phyloP scores from a whole-genome alignment of 2,888 invertebrate genomes.

The Dolichopus griseipennis region DNA sequence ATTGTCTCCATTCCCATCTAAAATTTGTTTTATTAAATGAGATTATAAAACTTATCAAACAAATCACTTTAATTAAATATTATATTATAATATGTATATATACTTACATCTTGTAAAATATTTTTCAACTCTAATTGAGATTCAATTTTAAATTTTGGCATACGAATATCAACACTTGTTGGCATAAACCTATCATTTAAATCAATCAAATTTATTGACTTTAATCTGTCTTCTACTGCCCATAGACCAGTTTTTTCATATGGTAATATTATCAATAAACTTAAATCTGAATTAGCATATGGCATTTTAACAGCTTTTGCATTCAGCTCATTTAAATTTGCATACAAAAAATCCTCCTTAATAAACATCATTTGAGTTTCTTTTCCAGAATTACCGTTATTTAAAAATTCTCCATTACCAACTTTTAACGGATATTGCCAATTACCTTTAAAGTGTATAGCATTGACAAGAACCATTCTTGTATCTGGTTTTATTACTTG shows the following conservation, averaged over 20 bases:
- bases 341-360: constrained; percentile 46
- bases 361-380: constrained; percentile 53
- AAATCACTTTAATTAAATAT: no score
- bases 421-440: constrained; percentile 67
- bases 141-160: constrained; percentile 78
- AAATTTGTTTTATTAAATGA: not conserved
- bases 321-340: constrained; percentile 42
- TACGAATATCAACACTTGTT: constrained; percentile 49
- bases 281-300: constrained; percentile 58
- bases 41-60: no score
- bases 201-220: constrained; percentile 47
- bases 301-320: constrained; percentile 61
- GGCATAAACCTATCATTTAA: constrained; percentile 44
- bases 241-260: constrained; percentile 55
- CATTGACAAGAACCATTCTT: constrained; percentile 68
- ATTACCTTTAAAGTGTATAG: constrained; percentile 75
- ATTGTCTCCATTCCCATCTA: constrained; percentile 63
- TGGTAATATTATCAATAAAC: constrained; percentile 70
- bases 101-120: constrained; percentile 54
- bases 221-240: constrained; percentile 53
- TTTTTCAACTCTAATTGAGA: constrained; percentile 56
- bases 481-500: constrained; percentile 50
- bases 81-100: no score
- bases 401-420: constrained; percentile 50
- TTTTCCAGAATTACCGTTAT: no score